Evolutionary conservation across 2,113 vertebrate genomes (phyloP).

Genomic region (Spilogale gracilis): DNA sequence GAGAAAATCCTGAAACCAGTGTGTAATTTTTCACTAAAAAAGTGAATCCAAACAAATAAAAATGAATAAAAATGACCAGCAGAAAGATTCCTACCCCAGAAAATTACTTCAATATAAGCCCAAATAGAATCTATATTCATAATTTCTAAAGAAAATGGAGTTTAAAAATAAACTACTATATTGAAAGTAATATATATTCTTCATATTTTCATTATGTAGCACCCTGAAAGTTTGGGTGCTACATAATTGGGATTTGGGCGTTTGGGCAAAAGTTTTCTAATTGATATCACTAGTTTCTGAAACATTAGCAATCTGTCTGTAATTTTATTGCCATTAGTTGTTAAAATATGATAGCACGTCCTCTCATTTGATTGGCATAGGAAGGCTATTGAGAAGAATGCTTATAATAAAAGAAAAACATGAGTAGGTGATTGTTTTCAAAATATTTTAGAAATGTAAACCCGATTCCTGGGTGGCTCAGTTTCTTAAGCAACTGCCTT

Average conservation of each 20-base stretch:
- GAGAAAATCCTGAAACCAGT: constrained; percentile 16
- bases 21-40: constrained; percentile 61
- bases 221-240: background rate
- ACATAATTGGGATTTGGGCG: background rate
- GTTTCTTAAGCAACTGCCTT: too few species aligned
- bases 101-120: constrained; percentile 51
- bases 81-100: background rate
- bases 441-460: constrained; percentile 25
- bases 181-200: constrained; percentile 46
- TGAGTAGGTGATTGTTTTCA: background rate
- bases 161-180: background rate
- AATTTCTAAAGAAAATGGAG: constrained; percentile 47
- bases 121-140: constrained; percentile 7
- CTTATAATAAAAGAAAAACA: background rate
- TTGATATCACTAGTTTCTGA: constrained; percentile 39
- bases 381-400: background rate
- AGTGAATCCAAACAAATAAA: constrained; percentile 44
- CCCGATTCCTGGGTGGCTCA: too few species aligned
- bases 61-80: constrained; percentile 37
- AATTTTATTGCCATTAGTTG: constrained; percentile 72
- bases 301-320: constrained; percentile 23
- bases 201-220: background rate
- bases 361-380: background rate
- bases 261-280: constrained; percentile 56
- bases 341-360: constrained; percentile 40